Evolutionary conservation across 2,113 vertebrate species (phyloP).

Genomic region (Beaufortia kweichowensis): DNA sequence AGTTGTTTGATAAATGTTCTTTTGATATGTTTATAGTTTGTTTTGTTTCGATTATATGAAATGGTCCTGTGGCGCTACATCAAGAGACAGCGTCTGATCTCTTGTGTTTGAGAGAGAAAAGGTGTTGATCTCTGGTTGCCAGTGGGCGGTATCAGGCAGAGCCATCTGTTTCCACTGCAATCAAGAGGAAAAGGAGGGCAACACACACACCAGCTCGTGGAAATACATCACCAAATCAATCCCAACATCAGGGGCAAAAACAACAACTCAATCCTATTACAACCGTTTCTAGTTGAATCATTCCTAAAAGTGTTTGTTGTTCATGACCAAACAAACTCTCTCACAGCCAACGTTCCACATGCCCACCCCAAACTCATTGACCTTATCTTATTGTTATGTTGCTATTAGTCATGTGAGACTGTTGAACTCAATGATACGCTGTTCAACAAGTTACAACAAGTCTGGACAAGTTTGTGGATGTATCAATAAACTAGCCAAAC

Average conservation of each 20-base stretch:
- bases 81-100: background rate
- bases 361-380: background rate
- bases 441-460: constrained; percentile 26
- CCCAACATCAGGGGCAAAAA: background rate
- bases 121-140: constrained; percentile 21
- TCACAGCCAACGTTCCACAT: background rate
- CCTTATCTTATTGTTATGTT: background rate
- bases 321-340: background rate
- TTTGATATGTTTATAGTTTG: background rate
- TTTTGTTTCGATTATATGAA: background rate
- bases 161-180: constrained; percentile 39
- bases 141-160: constrained; percentile 30
- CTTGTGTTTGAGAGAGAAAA: constrained; percentile 8
- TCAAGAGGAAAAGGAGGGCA: constrained; percentile 61
- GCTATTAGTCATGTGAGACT: constrained; percentile 15
- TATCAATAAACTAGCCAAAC: constrained; percentile 19
- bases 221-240: background rate
- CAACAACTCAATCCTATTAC: background rate
- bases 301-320: background rate
- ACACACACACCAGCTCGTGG: background rate
- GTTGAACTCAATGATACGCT: background rate
- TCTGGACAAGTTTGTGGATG: constrained; percentile 32
- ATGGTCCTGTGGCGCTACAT: background rate
- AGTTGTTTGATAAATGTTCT: background rate
- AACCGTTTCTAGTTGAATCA: background rate